Evolutionary conservation across 2,797 vertebrate species (phyloP).

Genomic region (Artibeus jamaicensis): DNA sequence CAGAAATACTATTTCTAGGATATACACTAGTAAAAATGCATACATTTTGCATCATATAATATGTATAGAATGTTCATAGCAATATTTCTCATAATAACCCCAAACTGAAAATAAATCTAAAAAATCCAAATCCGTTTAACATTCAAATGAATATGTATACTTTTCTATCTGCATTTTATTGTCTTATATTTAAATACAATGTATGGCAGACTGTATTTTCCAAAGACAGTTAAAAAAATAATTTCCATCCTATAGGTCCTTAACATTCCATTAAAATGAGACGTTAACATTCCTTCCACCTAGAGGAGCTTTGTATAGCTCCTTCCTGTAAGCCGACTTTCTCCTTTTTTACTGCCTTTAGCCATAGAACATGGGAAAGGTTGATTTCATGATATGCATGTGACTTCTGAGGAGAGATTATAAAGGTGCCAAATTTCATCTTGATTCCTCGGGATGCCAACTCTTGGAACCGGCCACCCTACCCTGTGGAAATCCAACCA

Average conservation of each 20-base stretch:
- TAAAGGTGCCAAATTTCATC: background rate
- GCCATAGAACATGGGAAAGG: background rate
- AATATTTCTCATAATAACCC: background rate
- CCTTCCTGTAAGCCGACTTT: background rate
- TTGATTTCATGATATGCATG: background rate
- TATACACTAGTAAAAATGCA: background rate
- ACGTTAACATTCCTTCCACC: background rate
- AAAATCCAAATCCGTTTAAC: background rate
- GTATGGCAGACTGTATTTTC: background rate
- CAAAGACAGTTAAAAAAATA: background rate
- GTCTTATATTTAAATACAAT: background rate
- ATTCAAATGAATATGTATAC: background rate
- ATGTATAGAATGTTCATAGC: background rate
- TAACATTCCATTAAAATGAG: background rate
- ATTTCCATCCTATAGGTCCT: background rate
- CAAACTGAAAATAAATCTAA: background rate
- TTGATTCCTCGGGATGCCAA: background rate
- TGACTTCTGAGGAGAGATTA: background rate
- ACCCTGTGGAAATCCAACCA: background rate
- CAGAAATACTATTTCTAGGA: background rate
- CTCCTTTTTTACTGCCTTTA: background rate
- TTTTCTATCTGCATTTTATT: background rate
- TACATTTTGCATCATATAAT: background rate
- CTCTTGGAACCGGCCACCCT: background rate
- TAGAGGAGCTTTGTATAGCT: background rate